Base-by-base conservation (phyloP, 2,888 invertebrate species). In the Caenorhabditis panamensis region DNA sequence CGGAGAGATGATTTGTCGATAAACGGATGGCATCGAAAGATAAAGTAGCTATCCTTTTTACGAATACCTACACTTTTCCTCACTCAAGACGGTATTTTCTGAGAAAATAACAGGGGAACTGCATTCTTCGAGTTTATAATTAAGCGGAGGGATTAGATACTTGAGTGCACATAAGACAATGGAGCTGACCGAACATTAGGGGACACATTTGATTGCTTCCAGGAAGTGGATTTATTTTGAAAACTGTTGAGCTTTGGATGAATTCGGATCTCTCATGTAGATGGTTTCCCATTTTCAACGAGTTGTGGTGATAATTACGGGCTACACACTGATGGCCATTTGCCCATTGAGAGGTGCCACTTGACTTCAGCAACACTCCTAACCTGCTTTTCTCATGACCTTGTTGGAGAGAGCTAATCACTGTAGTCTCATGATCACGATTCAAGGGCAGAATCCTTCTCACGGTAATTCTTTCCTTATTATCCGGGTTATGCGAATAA, bases 11-110 rank as follows among this genome's bases (percentile, higher is more conserved):
- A 68, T 49, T 78, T 64, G 69, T 59, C 68, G 77, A 78, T 71
- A 78, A 64, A 59, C 61, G 78, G 71, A 78, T 78, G 78, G 63
- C 78, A 78, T 37, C 64, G 62, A 53, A 53, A 78, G 78, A 78
- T 78, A 78, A 78, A 51, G 66, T 58, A 78, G 78, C 78, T 78
- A 71, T 78, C 63, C 62, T 66, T 47, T 66, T 71, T 66, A 51
- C 66, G 66, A 66, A 58, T 58, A 58, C 75, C 47, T 75, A 61
- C 44, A 61, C 44, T 59, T 66, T 59, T 58, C 16, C 31, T 11
- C 56, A 20, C 31, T 11, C 56, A 26, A 36, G 36, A 64, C 64
- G 66, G 53, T 51, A 51, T 18, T 44, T 58, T 61, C 37, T 20
- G 13, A 64, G 44, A 49, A 53, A 59, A 75, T 75, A 59, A 75